Conservation (phyloP, 1,140 invertebrate genomes). For the Drosophila tsacasi region DNA sequence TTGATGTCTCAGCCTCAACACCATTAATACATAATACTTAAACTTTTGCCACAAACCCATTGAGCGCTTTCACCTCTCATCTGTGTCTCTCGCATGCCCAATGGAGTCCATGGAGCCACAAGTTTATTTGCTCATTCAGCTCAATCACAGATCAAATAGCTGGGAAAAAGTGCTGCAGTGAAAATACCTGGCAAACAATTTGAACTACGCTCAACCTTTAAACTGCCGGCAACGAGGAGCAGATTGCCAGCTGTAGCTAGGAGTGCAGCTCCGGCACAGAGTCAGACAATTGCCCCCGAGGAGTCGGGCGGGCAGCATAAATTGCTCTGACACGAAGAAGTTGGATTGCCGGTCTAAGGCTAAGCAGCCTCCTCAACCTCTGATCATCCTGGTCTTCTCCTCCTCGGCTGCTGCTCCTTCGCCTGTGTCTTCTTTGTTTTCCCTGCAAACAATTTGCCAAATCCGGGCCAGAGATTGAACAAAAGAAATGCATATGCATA, state of each 20-base stretch:
- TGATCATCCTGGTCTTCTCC: neutral
- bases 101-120: conserved; percentile 49
- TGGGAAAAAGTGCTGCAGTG: conserved; percentile 67
- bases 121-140: conserved; percentile 82
- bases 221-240: conserved; percentile 54
- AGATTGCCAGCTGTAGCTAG: conserved; percentile 30
- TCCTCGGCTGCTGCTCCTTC: conserved; percentile 12
- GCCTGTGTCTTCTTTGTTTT: conserved; percentile 63
- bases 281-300: conserved; percentile 67
- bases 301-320: conserved; percentile 69
- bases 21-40: conserved; percentile 32
- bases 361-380: conserved; percentile 46
- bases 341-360: conserved; percentile 52
- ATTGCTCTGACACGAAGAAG: conserved; percentile 55
- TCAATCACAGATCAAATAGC: conserved; percentile 83
- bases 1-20: neutral
- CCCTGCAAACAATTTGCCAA: conserved; percentile 72
- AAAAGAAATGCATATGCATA: conserved; percentile 74
- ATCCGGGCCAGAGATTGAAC: conserved; percentile 65
- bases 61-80: conserved; percentile 52
- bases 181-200: conserved; percentile 81
- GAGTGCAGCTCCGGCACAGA: conserved; percentile 2
- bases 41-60: conserved; percentile 34
- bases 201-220: conserved; percentile 77
- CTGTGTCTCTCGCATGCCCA: conserved; percentile 28